These are phyloP conservation scores for Aeoliscus strigatus DNA, from an alignment of 2,797 vertebrate species.

Conservation along the genomic window DNA sequence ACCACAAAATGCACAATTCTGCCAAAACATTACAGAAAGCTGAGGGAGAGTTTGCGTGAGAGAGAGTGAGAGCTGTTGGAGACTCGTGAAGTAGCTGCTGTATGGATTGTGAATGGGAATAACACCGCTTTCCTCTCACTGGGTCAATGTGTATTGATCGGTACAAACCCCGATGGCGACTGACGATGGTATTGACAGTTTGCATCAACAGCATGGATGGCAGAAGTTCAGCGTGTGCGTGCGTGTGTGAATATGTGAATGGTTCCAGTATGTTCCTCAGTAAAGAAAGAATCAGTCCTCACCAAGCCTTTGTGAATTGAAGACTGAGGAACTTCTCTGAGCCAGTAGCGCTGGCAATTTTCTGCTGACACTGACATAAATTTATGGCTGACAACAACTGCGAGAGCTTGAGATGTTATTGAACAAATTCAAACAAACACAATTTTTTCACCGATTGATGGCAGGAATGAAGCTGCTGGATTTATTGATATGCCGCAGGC, in stretches of 20 bases:
- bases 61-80: too few species aligned
- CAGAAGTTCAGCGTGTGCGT: constrained; percentile 33
- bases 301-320: constrained; percentile 55
- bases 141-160: constrained; percentile 63
- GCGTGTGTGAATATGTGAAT: constrained; percentile 29
- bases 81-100: too few species aligned
- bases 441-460: constrained; percentile 47
- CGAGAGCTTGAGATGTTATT: too few species aligned
- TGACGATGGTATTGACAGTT: constrained; percentile 65
- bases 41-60: too few species aligned
- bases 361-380: too few species aligned
- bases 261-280: constrained; percentile 44
- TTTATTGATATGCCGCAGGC: constrained; percentile 57
- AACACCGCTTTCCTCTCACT: constrained; percentile 41
- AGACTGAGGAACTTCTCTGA: too few species aligned
- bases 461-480: constrained; percentile 38
- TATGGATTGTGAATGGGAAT: constrained; percentile 24
- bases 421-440: constrained; percentile 43
- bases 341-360: too few species aligned
- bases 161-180: constrained; percentile 66
- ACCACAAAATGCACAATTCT: too few species aligned
- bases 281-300: constrained; percentile 67
- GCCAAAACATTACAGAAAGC: too few species aligned
- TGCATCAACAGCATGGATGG: constrained; percentile 65
- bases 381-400: too few species aligned